A percentile compares a stretch with the other conserved stretches of the same genome.
These are phyloP conservation scores for Cryptotis parvus DNA, from an alignment of 2,113 vertebrate species.

Conservation along the genomic window DNA sequence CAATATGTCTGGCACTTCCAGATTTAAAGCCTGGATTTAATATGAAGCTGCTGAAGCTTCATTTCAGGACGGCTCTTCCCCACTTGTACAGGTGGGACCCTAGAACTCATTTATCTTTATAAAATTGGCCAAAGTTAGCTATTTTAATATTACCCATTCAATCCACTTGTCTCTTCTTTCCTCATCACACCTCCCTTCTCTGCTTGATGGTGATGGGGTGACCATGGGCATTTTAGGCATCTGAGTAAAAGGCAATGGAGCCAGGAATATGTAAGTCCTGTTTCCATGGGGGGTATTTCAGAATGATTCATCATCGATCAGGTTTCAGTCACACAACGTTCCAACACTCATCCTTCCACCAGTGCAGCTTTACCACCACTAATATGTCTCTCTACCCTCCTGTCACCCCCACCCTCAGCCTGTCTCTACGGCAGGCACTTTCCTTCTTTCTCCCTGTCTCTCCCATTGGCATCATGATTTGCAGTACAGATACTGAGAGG, in stretches of 20 bases:
- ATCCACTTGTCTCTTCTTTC: neutral
- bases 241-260: neutral
- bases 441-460: no score
- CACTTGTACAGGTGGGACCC: neutral
- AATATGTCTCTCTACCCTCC: no score
- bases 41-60: neutral
- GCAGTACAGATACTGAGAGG: no score
- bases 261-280: neutral
- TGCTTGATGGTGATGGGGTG: neutral
- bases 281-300: neutral
- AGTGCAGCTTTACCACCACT: no score
- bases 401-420: no score
- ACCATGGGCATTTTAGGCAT: neutral
- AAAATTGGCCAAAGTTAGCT: neutral
- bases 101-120: neutral
- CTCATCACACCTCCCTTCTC: neutral
- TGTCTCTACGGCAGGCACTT: no score
- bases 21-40: conserved; percentile 60
- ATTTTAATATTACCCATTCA: neutral
- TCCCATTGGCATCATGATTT: no score
- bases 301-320: neutral
- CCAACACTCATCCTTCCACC: no score
- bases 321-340: no score
- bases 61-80: neutral
- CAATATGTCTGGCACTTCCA: conserved; percentile 28